A percentile compares a stretch with the other conserved stretches of the same genome.
These are phyloP conservation scores for Cerceris ruficornis DNA, from an alignment of 2,888 invertebrate species.

Conservation along the genomic window DNA sequence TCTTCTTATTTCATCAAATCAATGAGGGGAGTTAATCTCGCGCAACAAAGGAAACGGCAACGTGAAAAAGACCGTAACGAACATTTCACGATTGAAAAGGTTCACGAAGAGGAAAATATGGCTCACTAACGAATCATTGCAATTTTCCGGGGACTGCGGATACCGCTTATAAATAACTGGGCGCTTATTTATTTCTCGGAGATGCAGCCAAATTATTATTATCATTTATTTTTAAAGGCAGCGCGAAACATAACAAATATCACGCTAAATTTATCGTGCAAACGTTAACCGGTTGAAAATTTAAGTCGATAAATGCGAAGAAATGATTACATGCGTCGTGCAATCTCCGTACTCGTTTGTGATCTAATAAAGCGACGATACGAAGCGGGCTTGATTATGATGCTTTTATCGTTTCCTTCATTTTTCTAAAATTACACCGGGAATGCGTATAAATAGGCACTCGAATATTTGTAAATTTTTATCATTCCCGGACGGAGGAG, in stretches of 20 bases:
- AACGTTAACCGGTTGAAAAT: background rate
- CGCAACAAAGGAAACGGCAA: background rate
- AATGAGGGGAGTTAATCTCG: background rate
- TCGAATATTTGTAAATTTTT: background rate
- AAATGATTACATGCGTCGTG: no score
- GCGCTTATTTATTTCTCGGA: background rate
- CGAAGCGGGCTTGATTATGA: no score
- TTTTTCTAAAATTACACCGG: background rate
- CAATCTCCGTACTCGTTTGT: no score
- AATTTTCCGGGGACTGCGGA: background rate
- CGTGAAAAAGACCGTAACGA: background rate
- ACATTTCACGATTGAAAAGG: background rate
- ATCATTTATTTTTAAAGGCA: background rate
- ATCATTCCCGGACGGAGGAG: no score
- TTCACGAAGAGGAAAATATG: background rate
- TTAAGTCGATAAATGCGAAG: background rate
- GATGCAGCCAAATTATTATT: background rate
- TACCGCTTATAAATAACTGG: conserved; percentile 3
- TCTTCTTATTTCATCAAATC: background rate
- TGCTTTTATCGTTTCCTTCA: background rate
- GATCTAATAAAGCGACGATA: no score
- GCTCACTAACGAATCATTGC: background rate
- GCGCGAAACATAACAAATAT: background rate
- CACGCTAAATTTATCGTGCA: background rate
- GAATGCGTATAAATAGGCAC: no score